Evolutionary conservation across 2,888 invertebrate species (phyloP), one percentile per base, ranked within the genome.

Genomic region (Heliconius aoede): DNA sequence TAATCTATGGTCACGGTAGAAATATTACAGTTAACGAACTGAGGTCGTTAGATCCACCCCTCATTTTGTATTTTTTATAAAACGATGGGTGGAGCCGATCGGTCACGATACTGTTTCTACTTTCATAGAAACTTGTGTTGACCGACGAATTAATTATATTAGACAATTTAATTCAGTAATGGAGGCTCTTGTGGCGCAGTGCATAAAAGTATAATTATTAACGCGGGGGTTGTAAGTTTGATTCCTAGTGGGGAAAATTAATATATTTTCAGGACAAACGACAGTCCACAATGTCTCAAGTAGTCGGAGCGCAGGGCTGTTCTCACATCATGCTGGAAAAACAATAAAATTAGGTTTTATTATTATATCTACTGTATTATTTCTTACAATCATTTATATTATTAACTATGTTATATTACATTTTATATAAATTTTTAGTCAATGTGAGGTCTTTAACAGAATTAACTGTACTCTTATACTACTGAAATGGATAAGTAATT

Each of bases 21-120:
- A 74, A 64, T 74, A 76, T 76, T 71, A 74, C 72, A 64, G 74
- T 61, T 79, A 79, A 78, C 64, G 72, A 79, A 79, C 71, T 55
- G 62, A 61, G 69, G 68, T 78, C 76, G 60, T 78, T 78, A 76
- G 79, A 78, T 73, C 78, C 78, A 51, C 65, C 68, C 68, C 28
- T 62, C 67, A 61, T 28, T 69, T 72, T 62, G 72, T 77, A 75
- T 77, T 73, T 76, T 78, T 72, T 72, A 72, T 76, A 73, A 76
- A 73, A 72, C 75, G 75, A 76, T 72, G 71, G 75, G 75, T 72
- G 71, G 75, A 55, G 75, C 28, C 64, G 40, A 28, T 72, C 72
- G 64, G 64, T 71, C 62, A 62, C 51, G 74, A 40, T 32, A 72
- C 36, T 21, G 9, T 40, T 26, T 40, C 58, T n/a, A 24, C 32